Evolutionary conservation across 2,113 vertebrate species (phyloP).

Genomic region (Puma concolor): DNA sequence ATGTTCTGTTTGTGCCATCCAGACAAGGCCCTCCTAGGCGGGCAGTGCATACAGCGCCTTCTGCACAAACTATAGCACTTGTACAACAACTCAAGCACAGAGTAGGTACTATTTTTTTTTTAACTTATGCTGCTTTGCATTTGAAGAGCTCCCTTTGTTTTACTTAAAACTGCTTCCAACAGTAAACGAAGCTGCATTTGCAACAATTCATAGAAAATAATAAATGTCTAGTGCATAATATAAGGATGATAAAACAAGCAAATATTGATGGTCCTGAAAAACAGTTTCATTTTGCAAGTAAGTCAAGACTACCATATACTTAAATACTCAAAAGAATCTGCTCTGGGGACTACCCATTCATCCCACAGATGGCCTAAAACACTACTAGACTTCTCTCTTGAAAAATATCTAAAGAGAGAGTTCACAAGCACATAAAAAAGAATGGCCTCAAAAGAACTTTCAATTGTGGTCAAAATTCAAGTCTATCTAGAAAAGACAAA

Average conservation of each 20-base stretch:
- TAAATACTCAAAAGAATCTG: slow-evolving; percentile 22
- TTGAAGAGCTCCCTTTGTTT: not conserved
- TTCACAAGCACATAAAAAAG: not conserved
- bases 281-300: not conserved
- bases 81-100: not conserved
- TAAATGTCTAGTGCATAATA: not conserved
- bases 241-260: not conserved
- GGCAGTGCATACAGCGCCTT: not conserved
- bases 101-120: not conserved
- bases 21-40: not conserved
- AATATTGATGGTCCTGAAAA: not conserved
- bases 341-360: not conserved
- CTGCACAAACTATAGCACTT: not conserved
- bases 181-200: not conserved
- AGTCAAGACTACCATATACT: not conserved
- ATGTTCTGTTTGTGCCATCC: not conserved
- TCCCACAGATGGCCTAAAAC: not conserved
- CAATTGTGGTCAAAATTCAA: slow-evolving; percentile 20
- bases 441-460: not conserved
- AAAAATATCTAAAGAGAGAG: not conserved
- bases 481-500: not conserved
- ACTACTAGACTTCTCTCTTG: not conserved
- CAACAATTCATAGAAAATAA: not conserved
- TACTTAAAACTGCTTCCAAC: slow-evolving; percentile 37
- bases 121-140: not conserved